phyloP scores from a whole-genome alignment of 2,797 vertebrate genomes.

The Cossypha polioptera region DNA sequence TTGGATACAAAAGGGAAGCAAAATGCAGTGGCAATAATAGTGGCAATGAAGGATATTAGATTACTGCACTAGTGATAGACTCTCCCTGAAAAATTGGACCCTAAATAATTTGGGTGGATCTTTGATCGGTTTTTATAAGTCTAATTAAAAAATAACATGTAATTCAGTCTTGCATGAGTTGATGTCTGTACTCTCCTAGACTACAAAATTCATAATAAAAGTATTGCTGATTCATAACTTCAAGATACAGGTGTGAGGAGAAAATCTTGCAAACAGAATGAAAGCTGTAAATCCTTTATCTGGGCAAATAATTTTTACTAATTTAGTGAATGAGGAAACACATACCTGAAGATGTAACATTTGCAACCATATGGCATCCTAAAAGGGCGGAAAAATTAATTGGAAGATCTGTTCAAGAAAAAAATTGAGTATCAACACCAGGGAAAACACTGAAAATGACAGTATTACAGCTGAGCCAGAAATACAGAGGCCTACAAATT shows the following conservation, averaged over 20 bases:
- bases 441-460: not conserved
- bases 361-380: not conserved
- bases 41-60: not conserved
- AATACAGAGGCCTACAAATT: not conserved
- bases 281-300: not conserved
- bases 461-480: not conserved
- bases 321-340: not conserved
- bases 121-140: not conserved
- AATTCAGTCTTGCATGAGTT: not conserved
- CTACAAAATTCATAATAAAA: not conserved
- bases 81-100: not conserved
- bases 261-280: not conserved
- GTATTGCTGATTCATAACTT: not conserved
- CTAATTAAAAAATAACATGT: not conserved
- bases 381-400: not conserved
- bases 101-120: not conserved
- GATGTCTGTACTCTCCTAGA: not conserved
- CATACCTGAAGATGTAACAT: not conserved
- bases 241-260: not conserved
- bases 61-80: not conserved
- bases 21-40: not conserved
- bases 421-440: not conserved
- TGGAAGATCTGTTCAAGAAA: not conserved
- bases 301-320: not conserved
- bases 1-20: not conserved